Base-by-base conservation (phyloP, 2,888 invertebrate species). In the Resseliella maxima region DNA sequence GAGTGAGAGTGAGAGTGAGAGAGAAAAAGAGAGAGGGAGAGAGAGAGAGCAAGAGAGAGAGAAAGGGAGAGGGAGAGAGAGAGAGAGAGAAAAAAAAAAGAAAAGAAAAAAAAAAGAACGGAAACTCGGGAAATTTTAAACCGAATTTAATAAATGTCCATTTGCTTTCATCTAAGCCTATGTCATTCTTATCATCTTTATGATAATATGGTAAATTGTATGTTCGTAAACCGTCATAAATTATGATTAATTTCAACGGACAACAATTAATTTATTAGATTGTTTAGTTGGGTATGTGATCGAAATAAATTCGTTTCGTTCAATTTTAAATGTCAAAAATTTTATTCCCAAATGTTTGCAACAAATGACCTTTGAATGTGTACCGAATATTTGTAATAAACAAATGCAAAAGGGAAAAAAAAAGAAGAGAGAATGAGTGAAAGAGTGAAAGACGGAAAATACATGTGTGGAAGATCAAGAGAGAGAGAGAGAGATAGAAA, bases 61-160 rank as follows among this genome's bases (percentile, higher is more conserved):
- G 3, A 50, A n/a, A n/a, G n/a, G n/a, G n/a, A n/a, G n/a, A n/a
- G n/a, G n/a, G n/a, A n/a, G n/a, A n/a, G n/a, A n/a, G n/a, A n/a
- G n/a, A n/a, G n/a, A n/a, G n/a, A 50, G 50, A 50, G 18, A 18
- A 50, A 8, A 50, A 41, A 5, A 41, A 41, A 5, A 41, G 12
- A 41, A 41, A 41, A 8, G 5, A 41, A 5, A 8, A 50, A 18
- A 15, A 15, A 15, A 18, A 50, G 18, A 50, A 12, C n/a, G 72
- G 31, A 27, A 72, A 21, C 18, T 31, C 5, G 41, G 46, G 18
- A 8, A 50, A 50, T 8, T 8, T 18, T 31, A 72, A n/a, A 72
- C 72, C 10, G 31, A 72, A 72, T 72, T 72, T 31, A 72, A 72
- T 72, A 35, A 72, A 72, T 72, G 72, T 72, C 72, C 59, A 59